Evolutionary conservation across 1,140 invertebrate species (phyloP), one percentile per base, ranked within the genome.

Genomic region (Pomacea maculata): DNA sequence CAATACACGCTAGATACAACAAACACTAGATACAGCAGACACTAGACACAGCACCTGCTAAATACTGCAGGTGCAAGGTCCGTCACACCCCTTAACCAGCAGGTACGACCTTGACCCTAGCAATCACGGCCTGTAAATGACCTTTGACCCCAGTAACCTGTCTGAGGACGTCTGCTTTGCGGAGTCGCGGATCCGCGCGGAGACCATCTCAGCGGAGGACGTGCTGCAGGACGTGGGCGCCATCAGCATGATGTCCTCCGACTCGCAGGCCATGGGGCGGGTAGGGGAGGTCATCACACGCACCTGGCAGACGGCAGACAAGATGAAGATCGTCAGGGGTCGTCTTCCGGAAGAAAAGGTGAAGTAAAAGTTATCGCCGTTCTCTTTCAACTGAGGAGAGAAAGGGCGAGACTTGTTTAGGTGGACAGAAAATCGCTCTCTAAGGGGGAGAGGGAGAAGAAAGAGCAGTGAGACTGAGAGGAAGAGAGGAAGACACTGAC

Each of bases 131-230:
- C 34, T 45, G 3, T 4, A 4, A 4, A 45, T 61, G 57, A 17
- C 57, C 1, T 11, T 61, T 61, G 52, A 75, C 80, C 25, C 70
- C 75, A 91, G 90, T 79, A 90, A 91, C 79, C 78, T 91, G 19
- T 88, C 87, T 81, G 90, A 91, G 79, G 91, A 91, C 79, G 85
- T 91, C 12, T 87, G 90, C 0, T 91, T 91, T 82, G 90, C 91
- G 0, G 91, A 91, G 77, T 91, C 90, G 11, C 83, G 91, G 63
- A 91, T 91, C 57, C 81, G 91, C n/a, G 88, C 88, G 0, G 90
- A 91, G 83, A 91, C 91, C 6, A 91, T 91, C 57, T 90, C 91
- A 0, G 90, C 91, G 0, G 91, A 92, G 83, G 90, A 92, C 80
- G 88, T 92, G 61, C 82, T 92, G 6, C 91, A 92, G 82, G 91